Conservation (phyloP, 1,140 invertebrate species). For the Heliothis virescens region DNA sequence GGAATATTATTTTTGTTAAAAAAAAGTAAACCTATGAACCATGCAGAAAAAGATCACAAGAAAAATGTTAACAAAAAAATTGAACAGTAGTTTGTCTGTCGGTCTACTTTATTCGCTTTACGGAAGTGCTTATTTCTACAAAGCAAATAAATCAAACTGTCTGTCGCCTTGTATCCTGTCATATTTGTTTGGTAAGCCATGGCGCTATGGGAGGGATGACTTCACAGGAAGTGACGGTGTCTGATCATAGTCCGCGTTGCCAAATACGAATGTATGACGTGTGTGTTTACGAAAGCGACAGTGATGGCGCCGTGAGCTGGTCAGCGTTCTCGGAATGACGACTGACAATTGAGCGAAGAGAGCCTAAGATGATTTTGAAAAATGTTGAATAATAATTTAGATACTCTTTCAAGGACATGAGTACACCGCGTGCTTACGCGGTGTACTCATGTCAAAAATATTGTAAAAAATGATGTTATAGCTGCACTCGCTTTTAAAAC, state of each 20-base stretch:
- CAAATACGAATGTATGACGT: constrained; percentile 17
- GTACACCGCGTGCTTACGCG: too few relatives aligned
- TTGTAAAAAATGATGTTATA: not conserved
- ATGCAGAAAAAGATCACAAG: too few relatives aligned
- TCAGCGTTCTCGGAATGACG: too few relatives aligned
- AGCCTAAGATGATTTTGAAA: too few relatives aligned
- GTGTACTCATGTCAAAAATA: too few relatives aligned
- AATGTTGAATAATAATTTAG: too few relatives aligned
- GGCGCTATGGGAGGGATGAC: not conserved
- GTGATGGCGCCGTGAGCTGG: not conserved
- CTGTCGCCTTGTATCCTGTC: constrained; percentile 22
- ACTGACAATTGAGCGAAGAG: too few relatives aligned
- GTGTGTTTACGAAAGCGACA: not conserved
- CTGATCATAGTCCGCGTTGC: constrained; percentile 8
- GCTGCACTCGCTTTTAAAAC: not conserved
- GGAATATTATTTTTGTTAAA: too few relatives aligned
- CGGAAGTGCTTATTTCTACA: constrained; percentile 26
- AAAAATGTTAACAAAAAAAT: too few relatives aligned
- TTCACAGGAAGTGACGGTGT: not conserved
- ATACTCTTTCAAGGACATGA: too few relatives aligned
- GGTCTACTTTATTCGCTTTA: not conserved
- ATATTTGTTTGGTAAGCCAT: constrained; percentile 29
- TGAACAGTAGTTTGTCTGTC: too few relatives aligned
- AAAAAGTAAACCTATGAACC: too few relatives aligned
- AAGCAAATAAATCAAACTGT: constrained; percentile 9